Evolutionary conservation across 2,888 invertebrate species (phyloP).

Genomic region (Orthonevra nobilis): DNA sequence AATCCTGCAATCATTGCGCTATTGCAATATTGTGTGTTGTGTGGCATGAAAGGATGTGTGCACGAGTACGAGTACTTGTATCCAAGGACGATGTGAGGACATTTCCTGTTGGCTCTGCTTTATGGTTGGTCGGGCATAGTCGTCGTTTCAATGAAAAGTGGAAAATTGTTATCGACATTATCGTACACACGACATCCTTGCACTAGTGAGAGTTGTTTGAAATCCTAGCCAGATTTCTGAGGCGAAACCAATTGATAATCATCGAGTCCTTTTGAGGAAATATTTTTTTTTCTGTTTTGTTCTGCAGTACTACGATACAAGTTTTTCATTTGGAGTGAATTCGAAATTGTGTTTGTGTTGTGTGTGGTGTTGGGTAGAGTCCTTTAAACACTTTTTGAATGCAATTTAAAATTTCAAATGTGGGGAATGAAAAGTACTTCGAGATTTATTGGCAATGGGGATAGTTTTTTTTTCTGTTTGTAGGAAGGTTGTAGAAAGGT

Average conservation of each 20-base stretch:
- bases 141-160: constrained; percentile 48
- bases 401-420: too few species aligned
- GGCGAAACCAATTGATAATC: constrained; percentile 47
- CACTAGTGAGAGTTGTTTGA: background rate
- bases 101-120: constrained; percentile 34
- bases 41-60: constrained; percentile 25
- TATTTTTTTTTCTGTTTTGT: constrained; percentile 1
- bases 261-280: constrained; percentile 23
- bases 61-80: too few species aligned
- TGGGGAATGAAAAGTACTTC: too few species aligned
- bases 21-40: constrained; percentile 49
- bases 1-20: constrained; percentile 62
- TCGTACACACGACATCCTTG: constrained; percentile 30
- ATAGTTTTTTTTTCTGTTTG: too few species aligned
- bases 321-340: constrained; percentile 27
- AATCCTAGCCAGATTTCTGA: constrained; percentile 29
- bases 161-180: constrained; percentile 40
- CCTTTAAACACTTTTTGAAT: background rate
- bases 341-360: background rate
- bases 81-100: constrained; percentile 42
- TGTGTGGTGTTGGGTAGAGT: background rate
- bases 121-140: constrained; percentile 25
- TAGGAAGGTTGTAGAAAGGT: too few species aligned
- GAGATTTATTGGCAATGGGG: too few species aligned
- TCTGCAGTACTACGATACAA: background rate